Conservation (phyloP, 2,797 vertebrate genomes). For the Lepilemur septentrionalis region DNA sequence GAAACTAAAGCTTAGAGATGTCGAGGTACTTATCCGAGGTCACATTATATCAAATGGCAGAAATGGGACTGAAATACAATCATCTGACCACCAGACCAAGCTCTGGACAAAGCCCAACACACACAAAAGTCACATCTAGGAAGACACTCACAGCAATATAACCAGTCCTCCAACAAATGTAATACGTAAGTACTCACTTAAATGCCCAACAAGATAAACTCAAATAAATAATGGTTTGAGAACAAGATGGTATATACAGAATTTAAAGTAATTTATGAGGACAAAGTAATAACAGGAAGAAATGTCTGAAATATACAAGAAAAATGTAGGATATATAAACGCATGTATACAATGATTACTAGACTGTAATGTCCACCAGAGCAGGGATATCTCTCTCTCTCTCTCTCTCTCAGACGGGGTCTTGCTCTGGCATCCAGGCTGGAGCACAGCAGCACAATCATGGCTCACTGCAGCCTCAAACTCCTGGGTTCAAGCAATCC, state of each 20-base stretch:
- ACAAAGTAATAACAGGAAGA: not conserved
- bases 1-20: slow-evolving; percentile 2
- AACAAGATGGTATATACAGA: not conserved
- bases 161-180: not conserved
- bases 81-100: not conserved
- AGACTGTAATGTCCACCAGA: not conserved
- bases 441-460: no score
- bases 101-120: not conserved
- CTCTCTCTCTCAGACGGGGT: not conserved
- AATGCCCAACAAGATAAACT: not conserved
- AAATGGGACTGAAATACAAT: not conserved
- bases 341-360: not conserved
- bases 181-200: not conserved
- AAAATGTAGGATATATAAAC: not conserved
- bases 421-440: not conserved
- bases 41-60: not conserved
- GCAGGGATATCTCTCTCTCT: not conserved
- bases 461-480: no score
- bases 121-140: not conserved
- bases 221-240: not conserved
- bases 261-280: not conserved
- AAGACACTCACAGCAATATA: not conserved
- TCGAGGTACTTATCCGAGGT: not conserved
- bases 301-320: not conserved
- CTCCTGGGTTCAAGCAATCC: no score